Conservation (phyloP, 2,797 vertebrate species). For the Micropoecilia bifurca region DNA sequence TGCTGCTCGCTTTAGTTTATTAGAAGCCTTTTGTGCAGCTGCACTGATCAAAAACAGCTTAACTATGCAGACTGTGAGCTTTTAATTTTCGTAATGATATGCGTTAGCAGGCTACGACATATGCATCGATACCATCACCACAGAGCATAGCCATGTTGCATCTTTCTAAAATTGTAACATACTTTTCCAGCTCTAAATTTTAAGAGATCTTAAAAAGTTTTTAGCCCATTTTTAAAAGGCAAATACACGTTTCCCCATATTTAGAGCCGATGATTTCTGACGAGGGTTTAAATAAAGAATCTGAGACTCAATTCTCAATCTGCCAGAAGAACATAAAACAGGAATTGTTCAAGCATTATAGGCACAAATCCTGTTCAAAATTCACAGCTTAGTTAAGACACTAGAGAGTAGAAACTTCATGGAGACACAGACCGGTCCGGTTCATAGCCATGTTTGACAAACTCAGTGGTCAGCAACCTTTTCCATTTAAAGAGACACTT, state of each 20-base stretch:
- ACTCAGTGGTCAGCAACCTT: too few species aligned
- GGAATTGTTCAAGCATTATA: conserved; percentile 52
- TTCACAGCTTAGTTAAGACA: conserved; percentile 30
- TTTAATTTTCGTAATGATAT: conserved; percentile 74
- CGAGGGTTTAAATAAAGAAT: background rate
- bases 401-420: background rate
- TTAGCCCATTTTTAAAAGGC: background rate
- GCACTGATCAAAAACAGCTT: conserved; percentile 68
- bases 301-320: conserved; percentile 42
- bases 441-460: conserved; percentile 22
- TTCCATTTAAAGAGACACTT: too few species aligned
- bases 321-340: conserved; percentile 45
- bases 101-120: conserved; percentile 49
- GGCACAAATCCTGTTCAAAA: conserved; percentile 37
- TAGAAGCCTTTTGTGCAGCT: conserved; percentile 54
- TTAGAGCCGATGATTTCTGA: background rate
- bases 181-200: background rate
- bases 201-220: background rate
- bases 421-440: background rate
- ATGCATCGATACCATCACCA: conserved; percentile 57
- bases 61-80: conserved; percentile 46
- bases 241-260: background rate
- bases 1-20: conserved; percentile 59
- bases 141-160: background rate
- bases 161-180: background rate